Conservation (phyloP, 2,113 vertebrate species). For the Bubalus kerabau region DNA sequence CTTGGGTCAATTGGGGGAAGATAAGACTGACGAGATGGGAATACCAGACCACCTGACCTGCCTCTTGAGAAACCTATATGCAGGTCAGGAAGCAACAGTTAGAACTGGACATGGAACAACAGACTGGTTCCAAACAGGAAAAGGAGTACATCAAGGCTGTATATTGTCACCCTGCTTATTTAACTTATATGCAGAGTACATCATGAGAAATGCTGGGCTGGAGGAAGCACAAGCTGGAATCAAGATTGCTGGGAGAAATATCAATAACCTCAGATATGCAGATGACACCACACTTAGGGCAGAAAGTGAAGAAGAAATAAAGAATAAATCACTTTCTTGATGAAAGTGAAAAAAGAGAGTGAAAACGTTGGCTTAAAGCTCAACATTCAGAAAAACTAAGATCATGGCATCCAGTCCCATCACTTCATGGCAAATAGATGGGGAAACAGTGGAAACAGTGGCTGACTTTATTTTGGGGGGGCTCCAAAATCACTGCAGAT, state of each 20-base stretch:
- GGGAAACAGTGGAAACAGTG: not conserved
- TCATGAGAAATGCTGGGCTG: not conserved
- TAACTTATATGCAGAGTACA: not conserved
- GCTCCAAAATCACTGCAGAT: not conserved
- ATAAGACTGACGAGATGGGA: not conserved
- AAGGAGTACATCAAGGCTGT: not conserved
- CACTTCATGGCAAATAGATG: not conserved
- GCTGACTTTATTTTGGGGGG: accelerated
- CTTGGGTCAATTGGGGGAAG: not conserved
- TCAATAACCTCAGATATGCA: not conserved
- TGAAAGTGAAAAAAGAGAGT: not conserved
- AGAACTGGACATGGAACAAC: not conserved
- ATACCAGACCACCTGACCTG: not conserved
- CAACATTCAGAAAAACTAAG: not conserved
- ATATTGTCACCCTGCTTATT: not conserved
- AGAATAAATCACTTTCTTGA: not conserved
- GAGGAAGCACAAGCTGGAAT: not conserved
- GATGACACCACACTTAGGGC: not conserved
- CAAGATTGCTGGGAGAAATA: not conserved
- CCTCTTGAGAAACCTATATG: not conserved
- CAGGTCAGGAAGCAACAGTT: not conserved
- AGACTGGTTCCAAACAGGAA: not conserved
- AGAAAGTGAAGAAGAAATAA: not conserved
- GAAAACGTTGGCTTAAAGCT: not conserved
- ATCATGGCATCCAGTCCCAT: not conserved